Percentiles rank a stretch among this genome's conserved stretches.
Evolutionary conservation across 2,888 invertebrate species (phyloP).

Genomic region (Cheilosia urbana): DNA sequence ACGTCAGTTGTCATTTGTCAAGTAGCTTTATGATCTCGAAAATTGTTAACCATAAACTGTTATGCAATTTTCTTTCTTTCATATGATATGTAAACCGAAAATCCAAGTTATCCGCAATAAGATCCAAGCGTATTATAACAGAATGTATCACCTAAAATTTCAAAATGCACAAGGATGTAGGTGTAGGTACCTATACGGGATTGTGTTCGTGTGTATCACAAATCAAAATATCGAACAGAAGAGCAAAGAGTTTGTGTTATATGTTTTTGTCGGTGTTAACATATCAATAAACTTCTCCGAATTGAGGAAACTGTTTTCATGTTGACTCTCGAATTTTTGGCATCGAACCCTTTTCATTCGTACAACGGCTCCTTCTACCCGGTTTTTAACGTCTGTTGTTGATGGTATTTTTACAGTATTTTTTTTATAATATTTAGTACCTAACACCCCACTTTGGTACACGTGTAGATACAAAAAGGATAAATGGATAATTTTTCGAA

Average conservation of each 20-base stretch:
- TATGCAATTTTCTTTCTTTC: not conserved
- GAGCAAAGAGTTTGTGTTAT: not conserved
- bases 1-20: too few relatives aligned
- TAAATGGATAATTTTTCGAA: not conserved
- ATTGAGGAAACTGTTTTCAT: conserved; percentile 34
- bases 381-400: conserved; percentile 14
- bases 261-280: conserved; percentile 6
- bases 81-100: too few relatives aligned
- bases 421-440: conserved; percentile 40
- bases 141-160: too few relatives aligned
- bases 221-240: not conserved
- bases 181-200: too few relatives aligned
- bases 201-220: not conserved
- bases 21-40: too few relatives aligned
- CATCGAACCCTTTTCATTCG: not conserved
- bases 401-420: conserved; percentile 45
- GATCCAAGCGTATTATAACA: too few relatives aligned
- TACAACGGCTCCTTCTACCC: not conserved
- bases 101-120: too few relatives aligned
- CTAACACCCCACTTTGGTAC: conserved; percentile 11
- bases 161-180: too few relatives aligned
- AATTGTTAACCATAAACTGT: too few relatives aligned
- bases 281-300: conserved; percentile 9
- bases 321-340: conserved; percentile 24
- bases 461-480: not conserved